Conservation (phyloP, 2,113 vertebrate genomes). For the Pygoscelis antarcticus region DNA sequence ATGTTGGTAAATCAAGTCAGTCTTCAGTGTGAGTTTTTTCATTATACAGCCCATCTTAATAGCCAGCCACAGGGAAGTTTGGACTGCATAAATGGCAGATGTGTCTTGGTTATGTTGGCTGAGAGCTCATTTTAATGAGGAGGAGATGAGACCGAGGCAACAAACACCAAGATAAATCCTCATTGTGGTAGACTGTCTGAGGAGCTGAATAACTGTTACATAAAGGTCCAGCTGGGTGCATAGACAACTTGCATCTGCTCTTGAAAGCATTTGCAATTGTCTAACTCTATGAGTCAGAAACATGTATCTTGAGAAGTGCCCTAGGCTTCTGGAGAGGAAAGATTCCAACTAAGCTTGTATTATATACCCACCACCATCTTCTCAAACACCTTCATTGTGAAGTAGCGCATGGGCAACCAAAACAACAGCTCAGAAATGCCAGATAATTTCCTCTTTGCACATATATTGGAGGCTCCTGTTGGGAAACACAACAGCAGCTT, state of each 20-base stretch:
- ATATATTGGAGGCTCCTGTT: background rate
- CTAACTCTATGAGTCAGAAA: background rate
- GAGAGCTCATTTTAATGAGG: background rate
- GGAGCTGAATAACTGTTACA: background rate
- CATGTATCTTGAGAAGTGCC: background rate
- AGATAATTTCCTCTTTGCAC: constrained; percentile 1
- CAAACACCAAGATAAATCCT: background rate
- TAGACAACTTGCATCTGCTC: background rate
- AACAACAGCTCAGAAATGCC: constrained; percentile 7
- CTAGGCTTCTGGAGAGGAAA: background rate
- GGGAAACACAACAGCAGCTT: background rate
- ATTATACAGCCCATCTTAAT: background rate
- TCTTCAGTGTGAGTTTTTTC: background rate
- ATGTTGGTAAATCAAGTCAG: background rate
- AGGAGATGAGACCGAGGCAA: background rate
- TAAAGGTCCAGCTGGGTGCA: background rate
- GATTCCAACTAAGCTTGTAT: background rate
- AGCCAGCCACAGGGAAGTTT: background rate
- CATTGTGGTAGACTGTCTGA: background rate
- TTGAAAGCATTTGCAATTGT: background rate
- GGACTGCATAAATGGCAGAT: background rate
- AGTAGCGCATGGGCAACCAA: background rate
- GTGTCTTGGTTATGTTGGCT: background rate
- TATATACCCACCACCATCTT: background rate
- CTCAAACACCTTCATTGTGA: background rate